A percentile compares a stretch with the other conserved stretches of the same genome.
phyloP scores from a whole-genome alignment of 2,888 invertebrate genomes.

The Bellardia pandia region DNA sequence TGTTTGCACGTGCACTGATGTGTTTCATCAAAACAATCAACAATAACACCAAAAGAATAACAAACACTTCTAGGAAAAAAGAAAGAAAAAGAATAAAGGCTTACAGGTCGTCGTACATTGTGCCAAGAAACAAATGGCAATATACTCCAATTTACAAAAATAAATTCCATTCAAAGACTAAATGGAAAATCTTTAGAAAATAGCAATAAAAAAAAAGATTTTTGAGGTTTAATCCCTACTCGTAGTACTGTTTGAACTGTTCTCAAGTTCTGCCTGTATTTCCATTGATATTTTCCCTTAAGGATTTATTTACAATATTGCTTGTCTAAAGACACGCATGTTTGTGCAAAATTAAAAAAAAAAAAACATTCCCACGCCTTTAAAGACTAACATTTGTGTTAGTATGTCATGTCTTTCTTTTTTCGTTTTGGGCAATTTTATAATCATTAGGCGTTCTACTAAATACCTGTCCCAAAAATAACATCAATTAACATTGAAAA shows the following conservation, averaged over 20 bases:
- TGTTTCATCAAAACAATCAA: slow-evolving; percentile 39
- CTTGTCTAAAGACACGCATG: slow-evolving; percentile 15
- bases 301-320: slow-evolving; percentile 32
- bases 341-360: slow-evolving; percentile 5
- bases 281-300: not conserved
- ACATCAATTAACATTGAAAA: slow-evolving; percentile 6
- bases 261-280: not conserved
- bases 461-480: slow-evolving; percentile 31
- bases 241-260: slow-evolving; percentile 30
- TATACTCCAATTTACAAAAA: slow-evolving; percentile 34
- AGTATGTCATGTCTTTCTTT: slow-evolving; percentile 8
- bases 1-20: slow-evolving; percentile 37
- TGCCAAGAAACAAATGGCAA: slow-evolving; percentile 21
- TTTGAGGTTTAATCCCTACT: slow-evolving; percentile 36
- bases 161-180: slow-evolving; percentile 33
- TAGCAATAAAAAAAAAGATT: slow-evolving; percentile 21
- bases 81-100: not conserved
- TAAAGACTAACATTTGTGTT: not conserved
- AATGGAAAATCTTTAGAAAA: slow-evolving; percentile 25
- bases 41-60: slow-evolving; percentile 7
- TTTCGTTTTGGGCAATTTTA: slow-evolving; percentile 4
- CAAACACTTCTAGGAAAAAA: slow-evolving; percentile 20
- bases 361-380: slow-evolving; percentile 58
- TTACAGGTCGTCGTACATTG: slow-evolving; percentile 1
- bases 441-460: not conserved